A percentile compares a stretch with the other conserved stretches of the same genome.
Evolutionary conservation across 2,888 invertebrate genomes (phyloP).

Genomic region (Megalurothrips usitatus): DNA sequence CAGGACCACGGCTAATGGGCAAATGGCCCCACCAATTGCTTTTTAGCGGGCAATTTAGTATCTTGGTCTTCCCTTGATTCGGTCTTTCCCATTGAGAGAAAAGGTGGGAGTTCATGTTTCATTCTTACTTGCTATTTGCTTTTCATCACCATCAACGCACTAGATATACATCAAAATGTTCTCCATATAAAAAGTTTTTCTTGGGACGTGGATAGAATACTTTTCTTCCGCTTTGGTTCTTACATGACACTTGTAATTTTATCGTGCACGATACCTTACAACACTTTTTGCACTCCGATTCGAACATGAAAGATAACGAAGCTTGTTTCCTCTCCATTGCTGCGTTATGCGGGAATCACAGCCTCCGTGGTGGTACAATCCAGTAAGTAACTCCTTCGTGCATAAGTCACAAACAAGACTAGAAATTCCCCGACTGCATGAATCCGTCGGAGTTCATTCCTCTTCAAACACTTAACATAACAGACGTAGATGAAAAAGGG

Average conservation of each 20-base stretch:
- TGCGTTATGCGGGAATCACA: slow-evolving; percentile 44
- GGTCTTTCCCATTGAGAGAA: no score
- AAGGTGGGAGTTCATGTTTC: no score
- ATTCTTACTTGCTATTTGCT: no score
- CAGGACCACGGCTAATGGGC: no score
- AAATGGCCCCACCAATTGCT: no score
- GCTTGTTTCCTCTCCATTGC: slow-evolving; percentile 15
- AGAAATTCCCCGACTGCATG: neutral
- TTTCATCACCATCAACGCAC: no score
- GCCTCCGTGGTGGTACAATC: slow-evolving; percentile 92
- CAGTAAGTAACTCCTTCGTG: slow-evolving; percentile 62
- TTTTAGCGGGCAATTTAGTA: no score
- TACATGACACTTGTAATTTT: neutral
- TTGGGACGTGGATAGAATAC: neutral
- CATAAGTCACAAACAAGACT: neutral
- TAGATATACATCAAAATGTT: neutral
- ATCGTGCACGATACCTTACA: neutral
- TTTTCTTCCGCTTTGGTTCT: neutral
- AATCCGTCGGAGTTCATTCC: neutral
- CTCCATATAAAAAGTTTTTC: neutral
- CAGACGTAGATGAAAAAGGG: neutral
- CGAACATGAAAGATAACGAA: slow-evolving; percentile 25
- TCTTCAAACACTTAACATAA: no score
- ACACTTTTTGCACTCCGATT: neutral
- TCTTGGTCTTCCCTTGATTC: no score